Conservation (phyloP, 2,797 vertebrate species). For the Gymnothorax javanicus region DNA sequence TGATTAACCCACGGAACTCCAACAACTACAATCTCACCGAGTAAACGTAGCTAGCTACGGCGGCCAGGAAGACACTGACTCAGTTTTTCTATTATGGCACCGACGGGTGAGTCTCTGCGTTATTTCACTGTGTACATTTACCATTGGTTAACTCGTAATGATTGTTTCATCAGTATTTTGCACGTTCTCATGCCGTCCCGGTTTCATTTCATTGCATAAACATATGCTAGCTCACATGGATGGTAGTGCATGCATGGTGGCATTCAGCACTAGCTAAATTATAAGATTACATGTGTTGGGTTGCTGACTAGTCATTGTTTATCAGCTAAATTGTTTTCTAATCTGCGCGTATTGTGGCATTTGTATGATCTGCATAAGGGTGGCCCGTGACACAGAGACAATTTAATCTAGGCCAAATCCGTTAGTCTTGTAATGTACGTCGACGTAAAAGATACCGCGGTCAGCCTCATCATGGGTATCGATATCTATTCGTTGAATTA, state of each 20-base stretch:
- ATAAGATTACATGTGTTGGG: not conserved
- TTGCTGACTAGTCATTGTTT: not conserved
- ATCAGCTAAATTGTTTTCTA: too few relatives aligned
- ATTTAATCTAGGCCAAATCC: not conserved
- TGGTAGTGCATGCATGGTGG: not conserved
- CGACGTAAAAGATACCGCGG: not conserved
- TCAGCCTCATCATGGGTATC: not conserved
- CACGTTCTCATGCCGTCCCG: not conserved
- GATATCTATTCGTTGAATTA: conserved; percentile 1
- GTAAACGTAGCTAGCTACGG: not conserved
- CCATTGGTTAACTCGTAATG: not conserved
- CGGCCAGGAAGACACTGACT: conserved; percentile 3
- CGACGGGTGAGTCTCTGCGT: conserved; percentile 59
- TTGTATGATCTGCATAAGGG: not conserved
- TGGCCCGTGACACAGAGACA: not conserved
- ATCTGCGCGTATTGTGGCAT: not conserved
- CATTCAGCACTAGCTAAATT: not conserved
- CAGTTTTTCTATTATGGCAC: conserved; percentile 55
- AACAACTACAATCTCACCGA: too few relatives aligned
- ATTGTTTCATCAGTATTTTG: not conserved
- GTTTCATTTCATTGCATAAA: not conserved
- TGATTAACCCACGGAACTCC: too few relatives aligned
- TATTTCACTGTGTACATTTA: not conserved
- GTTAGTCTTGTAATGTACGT: not conserved
- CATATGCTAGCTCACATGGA: not conserved